Percentiles rank a stretch among this genome's conserved stretches.
These are phyloP conservation scores for Rhinoderma darwinii DNA, from an alignment of 2,113 vertebrate species.

Conservation along the genomic window DNA sequence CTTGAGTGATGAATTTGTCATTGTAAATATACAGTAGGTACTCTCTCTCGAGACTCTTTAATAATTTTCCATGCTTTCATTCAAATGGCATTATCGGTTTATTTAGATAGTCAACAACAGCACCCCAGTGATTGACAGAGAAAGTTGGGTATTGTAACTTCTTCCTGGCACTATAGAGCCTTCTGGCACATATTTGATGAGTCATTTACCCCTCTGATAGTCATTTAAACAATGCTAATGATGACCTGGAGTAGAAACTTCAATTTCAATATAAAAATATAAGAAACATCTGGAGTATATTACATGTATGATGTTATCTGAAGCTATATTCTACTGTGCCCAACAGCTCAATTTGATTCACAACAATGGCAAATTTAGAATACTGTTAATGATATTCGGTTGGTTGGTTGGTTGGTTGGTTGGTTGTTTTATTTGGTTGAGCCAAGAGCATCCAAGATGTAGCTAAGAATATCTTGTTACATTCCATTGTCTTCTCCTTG, in stretches of 20 bases:
- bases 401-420: too few relatives aligned
- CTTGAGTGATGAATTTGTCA: conserved; percentile 15
- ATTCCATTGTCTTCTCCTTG: neutral
- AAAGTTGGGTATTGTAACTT: neutral
- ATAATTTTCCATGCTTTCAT: neutral
- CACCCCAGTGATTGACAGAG: neutral
- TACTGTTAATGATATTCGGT: neutral
- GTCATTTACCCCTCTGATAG: neutral
- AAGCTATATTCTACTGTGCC: neutral
- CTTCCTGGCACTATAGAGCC: neutral
- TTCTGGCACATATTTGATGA: neutral
- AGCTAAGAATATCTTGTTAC: neutral
- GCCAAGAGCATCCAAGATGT: neutral
- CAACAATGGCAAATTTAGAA: neutral
- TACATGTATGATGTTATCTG: neutral
- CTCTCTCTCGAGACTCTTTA: neutral
- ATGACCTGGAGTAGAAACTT: neutral
- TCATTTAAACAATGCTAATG: neutral
- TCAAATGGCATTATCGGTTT: conserved; percentile 15
- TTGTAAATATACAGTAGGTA: conserved; percentile 4
- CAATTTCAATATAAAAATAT: neutral
- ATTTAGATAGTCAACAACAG: neutral
- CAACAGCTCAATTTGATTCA: neutral
- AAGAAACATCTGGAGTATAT: neutral
- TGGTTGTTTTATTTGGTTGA: too few relatives aligned